Evolutionary conservation across 2,888 invertebrate species (phyloP), one percentile per base, ranked within the genome.

Genomic region (Acrobasis consociella): DNA sequence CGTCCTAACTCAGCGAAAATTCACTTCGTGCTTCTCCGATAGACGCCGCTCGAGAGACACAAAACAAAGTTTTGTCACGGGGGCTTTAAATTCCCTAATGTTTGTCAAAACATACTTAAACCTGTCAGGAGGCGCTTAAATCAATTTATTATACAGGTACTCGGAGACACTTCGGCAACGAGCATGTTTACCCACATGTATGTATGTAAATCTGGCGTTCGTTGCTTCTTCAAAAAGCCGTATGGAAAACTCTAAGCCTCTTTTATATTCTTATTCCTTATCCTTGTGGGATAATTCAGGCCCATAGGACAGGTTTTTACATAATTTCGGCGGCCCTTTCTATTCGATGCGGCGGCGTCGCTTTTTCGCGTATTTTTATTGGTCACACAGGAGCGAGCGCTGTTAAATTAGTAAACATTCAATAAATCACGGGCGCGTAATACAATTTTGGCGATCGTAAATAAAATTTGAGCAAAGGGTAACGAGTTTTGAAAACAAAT

Each of bases 81-180:
- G 83, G 82, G 85, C 80, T 84, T 88, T 81, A 85, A 83, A 87
- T 83, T 89, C 87, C 86, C 86, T 85, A 85, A 88, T 88, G 87
- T 91, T 89, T 89, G 87, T 86, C 85, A 88, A 87, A 91, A 89
- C 85, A 87, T 85, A 86, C 89, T 89, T 85, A 87, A 86, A 86
- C 80, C 85, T 89, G 91, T 89, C 88, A 86, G 82, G 86, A 87
- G 85, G 82, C 81, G 89, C 89, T 87, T 91, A 90, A 91, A 91
- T 90, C 90, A 90, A 91, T 91, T 90, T 89, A 87, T 89, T 87
- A 88, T 86, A 87, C 86, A 89, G 83, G 86, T 87, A 85, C 87
- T 85, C 77, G 77, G 80, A 81, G 83, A 87, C 79, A 81, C 86
- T 87, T 86, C 77, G 80, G 77, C 78, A 81, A 77, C 80, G 80